These are phyloP conservation scores for Macaria liturata DNA, from an alignment of 2,888 invertebrate genomes.

Conservation along the genomic window DNA sequence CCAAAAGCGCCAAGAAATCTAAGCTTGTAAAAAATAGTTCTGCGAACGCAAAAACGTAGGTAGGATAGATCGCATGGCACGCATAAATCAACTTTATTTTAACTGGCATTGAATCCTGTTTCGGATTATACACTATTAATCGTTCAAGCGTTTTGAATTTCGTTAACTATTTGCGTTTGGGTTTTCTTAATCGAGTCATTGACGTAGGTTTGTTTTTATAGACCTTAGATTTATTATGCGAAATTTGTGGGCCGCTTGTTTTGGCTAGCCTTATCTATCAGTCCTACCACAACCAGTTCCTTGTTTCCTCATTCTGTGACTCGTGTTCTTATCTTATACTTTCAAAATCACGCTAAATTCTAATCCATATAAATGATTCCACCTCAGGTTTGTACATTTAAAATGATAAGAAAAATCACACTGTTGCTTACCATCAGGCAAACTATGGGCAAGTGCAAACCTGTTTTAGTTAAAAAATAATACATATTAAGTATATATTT, in stretches of 20 bases:
- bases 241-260: neutral
- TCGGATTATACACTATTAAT: neutral
- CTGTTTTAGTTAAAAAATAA: too few species aligned
- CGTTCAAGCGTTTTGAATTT: neutral
- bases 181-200: conserved; percentile 13
- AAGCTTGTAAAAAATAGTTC: conserved; percentile 6
- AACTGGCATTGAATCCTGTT: neutral
- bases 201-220: conserved; percentile 9
- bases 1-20: conserved; percentile 8
- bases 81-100: conserved; percentile 9
- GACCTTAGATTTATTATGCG: neutral
- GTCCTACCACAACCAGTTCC: conserved; percentile 3
- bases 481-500: too few species aligned
- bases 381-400: too few species aligned
- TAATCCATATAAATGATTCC: too few species aligned
- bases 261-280: neutral
- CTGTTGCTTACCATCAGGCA: too few species aligned
- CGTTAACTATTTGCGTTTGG: conserved; percentile 3
- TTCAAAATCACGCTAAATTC: too few species aligned
- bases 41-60: conserved; percentile 7
- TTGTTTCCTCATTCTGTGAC: neutral
- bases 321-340: too few species aligned
- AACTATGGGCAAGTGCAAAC: too few species aligned
- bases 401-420: too few species aligned
- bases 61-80: neutral